These are phyloP conservation scores for Agrypnia vestita DNA, from an alignment of 1,140 invertebrate genomes.

Conservation along the genomic window DNA sequence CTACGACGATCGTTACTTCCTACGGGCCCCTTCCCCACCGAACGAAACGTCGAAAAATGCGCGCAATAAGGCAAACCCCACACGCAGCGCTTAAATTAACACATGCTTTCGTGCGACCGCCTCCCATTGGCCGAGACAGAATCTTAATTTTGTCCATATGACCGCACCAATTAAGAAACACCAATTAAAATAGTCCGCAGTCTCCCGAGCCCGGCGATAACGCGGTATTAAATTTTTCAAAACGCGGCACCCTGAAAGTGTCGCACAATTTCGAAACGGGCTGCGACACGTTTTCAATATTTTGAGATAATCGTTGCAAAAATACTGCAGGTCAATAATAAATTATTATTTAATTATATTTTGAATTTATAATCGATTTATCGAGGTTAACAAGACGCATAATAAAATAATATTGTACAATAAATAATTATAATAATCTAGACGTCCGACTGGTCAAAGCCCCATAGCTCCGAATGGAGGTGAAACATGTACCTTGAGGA, in stretches of 20 bases:
- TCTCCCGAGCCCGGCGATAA: slow-evolving; percentile 17
- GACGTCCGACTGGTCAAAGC: no score
- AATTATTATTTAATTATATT: no score
- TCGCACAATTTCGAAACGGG: no score
- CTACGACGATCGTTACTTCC: not conserved
- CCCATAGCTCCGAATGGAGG: no score
- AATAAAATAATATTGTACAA: no score
- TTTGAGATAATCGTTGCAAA: no score
- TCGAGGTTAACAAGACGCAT: no score
- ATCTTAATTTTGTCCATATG: slow-evolving; percentile 28
- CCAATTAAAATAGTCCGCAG: slow-evolving; percentile 50
- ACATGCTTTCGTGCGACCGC: slow-evolving; percentile 34
- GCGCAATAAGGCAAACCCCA: slow-evolving; percentile 20
- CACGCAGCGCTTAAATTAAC: slow-evolving; percentile 30
- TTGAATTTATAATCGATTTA: no score
- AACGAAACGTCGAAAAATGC: slow-evolving; percentile 2
- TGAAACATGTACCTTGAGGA: no score
- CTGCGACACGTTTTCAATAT: no score
- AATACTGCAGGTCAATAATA: no score
- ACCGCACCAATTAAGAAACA: slow-evolving; percentile 50
- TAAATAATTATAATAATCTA: no score
- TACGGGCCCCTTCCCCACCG: not conserved
- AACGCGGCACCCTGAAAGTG: slow-evolving; percentile 17
- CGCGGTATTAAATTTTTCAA: slow-evolving; percentile 40
- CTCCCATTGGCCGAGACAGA: slow-evolving; percentile 22